A percentile compares a stretch with the other conserved stretches of the same genome.
These are phyloP conservation scores for Chlamydotis undulata DNA, from an alignment of 2,113 vertebrate genomes.

Conservation along the genomic window DNA sequence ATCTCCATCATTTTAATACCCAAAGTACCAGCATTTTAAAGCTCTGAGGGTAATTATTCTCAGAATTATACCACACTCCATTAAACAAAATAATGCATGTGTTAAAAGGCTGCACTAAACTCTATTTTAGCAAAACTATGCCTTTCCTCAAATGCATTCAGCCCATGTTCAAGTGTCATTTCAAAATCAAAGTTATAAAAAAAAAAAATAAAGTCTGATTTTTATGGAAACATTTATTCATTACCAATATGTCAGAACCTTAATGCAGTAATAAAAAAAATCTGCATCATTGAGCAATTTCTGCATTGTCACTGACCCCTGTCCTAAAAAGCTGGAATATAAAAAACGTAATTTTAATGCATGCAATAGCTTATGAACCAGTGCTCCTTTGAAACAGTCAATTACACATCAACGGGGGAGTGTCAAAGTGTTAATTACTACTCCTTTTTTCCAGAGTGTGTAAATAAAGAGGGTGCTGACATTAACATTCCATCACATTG, in stretches of 20 bases:
- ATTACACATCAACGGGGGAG: constrained; percentile 94
- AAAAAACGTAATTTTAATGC: constrained; percentile 92
- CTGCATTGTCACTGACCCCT: constrained; percentile 92
- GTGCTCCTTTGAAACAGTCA: constrained; percentile 90
- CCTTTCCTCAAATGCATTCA: constrained; percentile 53
- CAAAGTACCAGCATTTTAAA: constrained; percentile 12
- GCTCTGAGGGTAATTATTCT: constrained; percentile 24
- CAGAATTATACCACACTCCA: constrained; percentile 48
- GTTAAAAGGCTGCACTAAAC: constrained; percentile 29
- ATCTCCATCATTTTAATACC: constrained; percentile 36
- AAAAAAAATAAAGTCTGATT: constrained; percentile 41
- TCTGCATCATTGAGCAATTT: constrained; percentile 89
- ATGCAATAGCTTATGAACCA: constrained; percentile 86
- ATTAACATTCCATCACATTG: constrained; percentile 91
- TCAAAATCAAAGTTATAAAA: constrained; percentile 78
- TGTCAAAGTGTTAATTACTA: constrained; percentile 88
- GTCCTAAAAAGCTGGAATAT: constrained; percentile 88
- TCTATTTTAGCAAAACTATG: constrained; percentile 43
- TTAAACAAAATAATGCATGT: constrained; percentile 43
- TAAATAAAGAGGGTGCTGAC: constrained; percentile 98
- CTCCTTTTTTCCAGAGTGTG: constrained; percentile 85
- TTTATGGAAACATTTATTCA: constrained; percentile 90
- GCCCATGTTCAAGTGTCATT: constrained; percentile 47
- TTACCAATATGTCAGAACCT: constrained; percentile 94
- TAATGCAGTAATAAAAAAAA: constrained; percentile 95